Base-by-base conservation (phyloP, 2,888 invertebrate species). In the Noctua janthe region DNA sequence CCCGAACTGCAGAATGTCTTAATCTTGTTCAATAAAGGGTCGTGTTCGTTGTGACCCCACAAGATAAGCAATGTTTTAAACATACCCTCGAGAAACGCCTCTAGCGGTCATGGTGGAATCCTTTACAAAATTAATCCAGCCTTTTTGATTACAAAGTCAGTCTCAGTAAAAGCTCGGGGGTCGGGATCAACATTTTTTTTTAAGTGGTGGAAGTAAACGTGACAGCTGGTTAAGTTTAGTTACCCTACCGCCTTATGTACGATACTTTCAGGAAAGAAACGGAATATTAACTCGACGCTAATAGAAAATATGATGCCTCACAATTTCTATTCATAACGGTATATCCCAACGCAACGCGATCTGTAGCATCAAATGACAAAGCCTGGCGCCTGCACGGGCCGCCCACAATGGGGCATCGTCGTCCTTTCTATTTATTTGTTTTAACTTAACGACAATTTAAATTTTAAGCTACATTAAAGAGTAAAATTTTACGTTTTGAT, bases 351-450 rank as follows among this genome's bases (percentile, higher is more conserved):
- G 93, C 91, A 92, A 94, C 91, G 88, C 88, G 92, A 94, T 93
- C 92, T 90, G 90, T 90, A 91, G 94, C 92, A 92, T 95, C 94
- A 90, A 91, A 92, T 96, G 93, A 95, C 95, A 95, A 93, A 92
- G 93, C 91, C 85, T 92, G 93, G 93, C 94, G 92, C 91, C 93
- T 92, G 88, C 83, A 83, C 78, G 91, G 86, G 76, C 77, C 86
- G 82, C 90, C 88, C 86, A 92, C 90, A 93, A 87, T 90, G 89
- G 87, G 73, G n/a, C 80, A 82, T 78, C 73, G 77, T 74, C 73
- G 74, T 78, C 71, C 78, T 83, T 69, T 66, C 39, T 73, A 74
- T 78, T 74, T 72, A 80, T 83, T 78, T 75, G 64, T 67, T 81
- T 54, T 6, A 67, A 62, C 11, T 20, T 66, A 47, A 47, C 2